A percentile compares a stretch with the other conserved stretches of the same genome.
Conservation (phyloP, 2,113 vertebrate species). For the Nannobrachium achirus region DNA sequence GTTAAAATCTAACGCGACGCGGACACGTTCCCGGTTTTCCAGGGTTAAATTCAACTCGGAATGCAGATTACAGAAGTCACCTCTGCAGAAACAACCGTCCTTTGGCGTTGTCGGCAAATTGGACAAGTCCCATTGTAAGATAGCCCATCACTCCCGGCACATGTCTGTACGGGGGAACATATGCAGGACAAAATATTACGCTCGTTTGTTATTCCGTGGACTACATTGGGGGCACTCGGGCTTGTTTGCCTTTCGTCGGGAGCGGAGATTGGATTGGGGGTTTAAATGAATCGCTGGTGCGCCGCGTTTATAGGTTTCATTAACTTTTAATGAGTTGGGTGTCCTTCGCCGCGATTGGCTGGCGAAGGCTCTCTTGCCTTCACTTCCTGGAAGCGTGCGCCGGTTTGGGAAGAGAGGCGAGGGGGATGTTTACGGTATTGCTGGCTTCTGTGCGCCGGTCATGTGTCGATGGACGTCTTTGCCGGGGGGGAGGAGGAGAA, state of each 20-base stretch:
- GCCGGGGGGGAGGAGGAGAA: slow-evolving; percentile 44
- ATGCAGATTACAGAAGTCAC: slow-evolving; percentile 74
- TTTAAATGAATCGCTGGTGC: slow-evolving; percentile 84
- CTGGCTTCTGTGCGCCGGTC: slow-evolving; percentile 57
- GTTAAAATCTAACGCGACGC: too few species aligned
- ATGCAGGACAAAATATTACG: slow-evolving; percentile 84
- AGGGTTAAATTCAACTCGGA: slow-evolving; percentile 73
- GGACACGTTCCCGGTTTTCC: too few species aligned
- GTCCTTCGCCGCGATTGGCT: slow-evolving; percentile 80
- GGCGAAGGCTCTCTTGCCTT: slow-evolving; percentile 58
- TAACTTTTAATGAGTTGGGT: slow-evolving; percentile 86
- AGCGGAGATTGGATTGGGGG: slow-evolving; percentile 85
- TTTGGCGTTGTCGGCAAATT: slow-evolving; percentile 77
- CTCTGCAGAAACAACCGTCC: slow-evolving; percentile 69
- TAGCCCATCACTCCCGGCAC: slow-evolving; percentile 72
- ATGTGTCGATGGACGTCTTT: slow-evolving; percentile 58
- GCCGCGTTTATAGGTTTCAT: slow-evolving; percentile 85
- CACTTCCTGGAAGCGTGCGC: slow-evolving; percentile 68
- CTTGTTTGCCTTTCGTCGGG: slow-evolving; percentile 83
- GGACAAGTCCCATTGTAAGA: slow-evolving; percentile 77
- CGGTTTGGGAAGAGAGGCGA: slow-evolving; percentile 48
- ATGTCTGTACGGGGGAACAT: slow-evolving; percentile 78
- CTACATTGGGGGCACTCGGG: slow-evolving; percentile 76
- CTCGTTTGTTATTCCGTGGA: slow-evolving; percentile 83
- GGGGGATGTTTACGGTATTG: slow-evolving; percentile 51